A percentile compares a stretch with the other conserved stretches of the same genome.
Conservation (phyloP, 2,113 vertebrate species). For the Bubalus kerabau region DNA sequence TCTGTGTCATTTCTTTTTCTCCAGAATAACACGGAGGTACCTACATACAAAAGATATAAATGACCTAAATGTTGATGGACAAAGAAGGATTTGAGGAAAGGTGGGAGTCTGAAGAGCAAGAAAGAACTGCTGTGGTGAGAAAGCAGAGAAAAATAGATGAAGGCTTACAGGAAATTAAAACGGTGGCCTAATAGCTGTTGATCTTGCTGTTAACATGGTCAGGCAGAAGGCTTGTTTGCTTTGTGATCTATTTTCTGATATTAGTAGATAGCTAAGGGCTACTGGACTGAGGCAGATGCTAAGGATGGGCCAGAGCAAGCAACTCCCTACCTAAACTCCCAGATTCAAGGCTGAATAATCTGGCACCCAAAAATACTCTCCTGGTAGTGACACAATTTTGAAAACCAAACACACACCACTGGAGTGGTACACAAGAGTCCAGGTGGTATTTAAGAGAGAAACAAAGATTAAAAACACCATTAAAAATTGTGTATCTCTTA, state of each 20-base stretch:
- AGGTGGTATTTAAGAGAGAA: background rate
- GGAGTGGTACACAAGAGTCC: too few relatives aligned
- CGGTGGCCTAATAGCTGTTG: background rate
- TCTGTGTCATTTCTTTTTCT: background rate
- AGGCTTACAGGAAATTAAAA: background rate
- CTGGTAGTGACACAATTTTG: background rate
- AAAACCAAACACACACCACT: background rate
- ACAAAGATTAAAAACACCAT: background rate
- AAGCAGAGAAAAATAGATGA: background rate
- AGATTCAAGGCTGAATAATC: background rate
- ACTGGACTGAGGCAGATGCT: background rate
- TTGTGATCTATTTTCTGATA: conserved; percentile 30
- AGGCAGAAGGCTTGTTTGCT: background rate
- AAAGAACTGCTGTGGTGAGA: background rate
- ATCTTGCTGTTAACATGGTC: background rate
- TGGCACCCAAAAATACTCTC: background rate
- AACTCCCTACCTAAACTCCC: background rate
- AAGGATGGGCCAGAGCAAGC: background rate
- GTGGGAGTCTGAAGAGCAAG: background rate
- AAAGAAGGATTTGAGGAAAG: background rate
- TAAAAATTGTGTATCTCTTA: background rate
- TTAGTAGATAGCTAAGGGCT: background rate
- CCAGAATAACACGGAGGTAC: background rate
- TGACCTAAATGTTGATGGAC: background rate
- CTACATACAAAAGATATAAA: background rate